These are phyloP conservation scores for Neodiprion fabricii DNA, from an alignment of 1,140 invertebrate genomes.

Conservation along the genomic window DNA sequence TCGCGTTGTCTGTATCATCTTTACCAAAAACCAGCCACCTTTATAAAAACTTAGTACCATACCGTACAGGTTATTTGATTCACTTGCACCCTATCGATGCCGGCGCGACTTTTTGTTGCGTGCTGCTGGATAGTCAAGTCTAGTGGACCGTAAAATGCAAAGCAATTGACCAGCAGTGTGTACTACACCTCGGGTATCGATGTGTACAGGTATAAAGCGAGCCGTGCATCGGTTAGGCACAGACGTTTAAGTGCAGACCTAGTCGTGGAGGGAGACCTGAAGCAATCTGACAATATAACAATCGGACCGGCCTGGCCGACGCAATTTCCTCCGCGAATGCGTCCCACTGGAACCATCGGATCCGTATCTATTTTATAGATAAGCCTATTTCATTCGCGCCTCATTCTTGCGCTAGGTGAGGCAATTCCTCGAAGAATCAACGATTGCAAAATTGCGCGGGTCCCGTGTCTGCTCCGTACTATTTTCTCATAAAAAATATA, in stretches of 20 bases:
- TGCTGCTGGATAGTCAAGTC: neutral
- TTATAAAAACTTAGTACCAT: neutral
- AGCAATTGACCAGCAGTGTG: too few species aligned
- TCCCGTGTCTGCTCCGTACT: neutral
- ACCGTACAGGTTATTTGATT: neutral
- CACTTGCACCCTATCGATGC: too few species aligned
- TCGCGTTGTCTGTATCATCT: too few species aligned
- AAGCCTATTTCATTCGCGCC: neutral
- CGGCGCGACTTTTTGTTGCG: neutral
- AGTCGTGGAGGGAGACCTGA: neutral
- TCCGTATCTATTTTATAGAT: neutral
- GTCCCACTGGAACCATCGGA: constrained; percentile 5
- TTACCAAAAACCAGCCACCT: too few species aligned
- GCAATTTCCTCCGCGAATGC: constrained; percentile 9
- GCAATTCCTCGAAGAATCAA: neutral
- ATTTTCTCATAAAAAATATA: neutral
- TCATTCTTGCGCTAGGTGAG: neutral
- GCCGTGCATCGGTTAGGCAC: too few species aligned
- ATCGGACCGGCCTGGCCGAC: neutral
- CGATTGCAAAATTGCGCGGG: neutral
- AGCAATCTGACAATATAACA: neutral
- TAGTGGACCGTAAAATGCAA: too few species aligned
- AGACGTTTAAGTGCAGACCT: neutral
- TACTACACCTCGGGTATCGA: too few species aligned
- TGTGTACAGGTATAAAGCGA: too few species aligned